Base-by-base conservation (phyloP, 2,888 invertebrate genomes). In the Seladonia tumulorum region DNA sequence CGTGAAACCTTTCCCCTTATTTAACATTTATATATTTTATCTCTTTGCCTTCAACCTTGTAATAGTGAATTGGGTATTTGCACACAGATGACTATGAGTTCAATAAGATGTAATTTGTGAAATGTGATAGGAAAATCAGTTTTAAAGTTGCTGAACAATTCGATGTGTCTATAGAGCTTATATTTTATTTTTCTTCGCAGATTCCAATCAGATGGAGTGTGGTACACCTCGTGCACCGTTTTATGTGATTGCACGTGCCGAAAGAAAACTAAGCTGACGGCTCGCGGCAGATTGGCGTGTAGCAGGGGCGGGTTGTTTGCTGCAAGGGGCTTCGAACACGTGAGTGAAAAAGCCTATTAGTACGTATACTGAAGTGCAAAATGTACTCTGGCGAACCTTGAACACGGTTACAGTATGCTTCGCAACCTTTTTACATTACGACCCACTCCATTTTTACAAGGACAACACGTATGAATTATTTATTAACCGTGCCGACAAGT, bases 201-300 rank as follows among this genome's bases (percentile, higher is more conserved):
- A 83, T 86, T 89, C 53, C 78, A 89, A 89, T 83, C 87, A 83
- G 74, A 83, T 83, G 49, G 68, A 53, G 71, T 45, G 29, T 39
- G 49, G 66, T 35, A 76, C 39, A 47, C 39, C 12, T 68, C 66
- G 72, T 42, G 29, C 45, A 68, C 68, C n/a, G 68, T 86, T 87
- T 80, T 86, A 82, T 81, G 70, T 18, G 66, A 85, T 79, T 74
- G 81, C 88, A 81, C 86, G 85, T 88, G 86, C 75, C 83, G 49
- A 85, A 87, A 90, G 85, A 87, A 90, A 86, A 88, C 72, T 90
- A 90, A 91, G 83, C 88, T 87, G 87, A 84, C 76, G 85, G 88
- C 80, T 86, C 76, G 86, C 66, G 91, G 86, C 76, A 80, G 90
- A 87, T 90, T 89, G 87, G 81, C 74, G 84, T 82, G 70, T 74